Evolutionary conservation across 2,797 vertebrate genomes (phyloP).

Genomic region (Spinibarbus caldwelli): DNA sequence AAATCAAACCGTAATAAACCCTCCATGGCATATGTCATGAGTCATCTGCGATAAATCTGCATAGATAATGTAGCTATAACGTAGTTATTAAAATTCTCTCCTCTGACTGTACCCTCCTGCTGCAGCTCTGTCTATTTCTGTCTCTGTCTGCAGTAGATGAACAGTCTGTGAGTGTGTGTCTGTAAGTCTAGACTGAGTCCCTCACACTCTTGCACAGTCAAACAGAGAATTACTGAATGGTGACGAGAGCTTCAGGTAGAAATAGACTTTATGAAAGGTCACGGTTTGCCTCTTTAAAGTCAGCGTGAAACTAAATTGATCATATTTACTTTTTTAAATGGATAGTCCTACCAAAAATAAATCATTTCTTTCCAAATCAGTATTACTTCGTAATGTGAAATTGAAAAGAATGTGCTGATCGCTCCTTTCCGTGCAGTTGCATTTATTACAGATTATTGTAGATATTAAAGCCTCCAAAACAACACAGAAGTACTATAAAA

Average conservation of each 20-base stretch:
- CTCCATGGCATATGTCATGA: slow-evolving; percentile 7
- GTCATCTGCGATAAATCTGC: slow-evolving; percentile 37
- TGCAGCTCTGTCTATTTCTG: not conserved
- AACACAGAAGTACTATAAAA: not conserved
- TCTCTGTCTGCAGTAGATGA: slow-evolving; percentile 23
- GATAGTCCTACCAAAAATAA: not conserved
- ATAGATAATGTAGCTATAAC: slow-evolving; percentile 23
- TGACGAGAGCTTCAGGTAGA: not conserved
- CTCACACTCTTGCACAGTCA: not conserved
- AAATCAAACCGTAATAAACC: slow-evolving; percentile 10
- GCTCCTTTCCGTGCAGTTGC: not conserved
- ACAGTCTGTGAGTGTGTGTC: slow-evolving; percentile 5
- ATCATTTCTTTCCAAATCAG: not conserved
- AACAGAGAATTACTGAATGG: not conserved
- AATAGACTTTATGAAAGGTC: slow-evolving; percentile 24
- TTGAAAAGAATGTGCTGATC: not conserved
- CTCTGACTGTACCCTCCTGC: slow-evolving; percentile 22
- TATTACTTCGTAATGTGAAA: not conserved
- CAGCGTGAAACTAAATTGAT: not conserved
- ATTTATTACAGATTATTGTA: not conserved
- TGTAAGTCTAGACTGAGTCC: not conserved
- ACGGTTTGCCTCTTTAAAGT: not conserved
- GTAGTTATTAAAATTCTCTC: slow-evolving; percentile 28
- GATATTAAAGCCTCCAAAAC: not conserved
- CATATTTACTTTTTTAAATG: not conserved